Base-by-base conservation (phyloP, 2,113 vertebrate genomes). In the Periophthalmodon schlosseri region DNA sequence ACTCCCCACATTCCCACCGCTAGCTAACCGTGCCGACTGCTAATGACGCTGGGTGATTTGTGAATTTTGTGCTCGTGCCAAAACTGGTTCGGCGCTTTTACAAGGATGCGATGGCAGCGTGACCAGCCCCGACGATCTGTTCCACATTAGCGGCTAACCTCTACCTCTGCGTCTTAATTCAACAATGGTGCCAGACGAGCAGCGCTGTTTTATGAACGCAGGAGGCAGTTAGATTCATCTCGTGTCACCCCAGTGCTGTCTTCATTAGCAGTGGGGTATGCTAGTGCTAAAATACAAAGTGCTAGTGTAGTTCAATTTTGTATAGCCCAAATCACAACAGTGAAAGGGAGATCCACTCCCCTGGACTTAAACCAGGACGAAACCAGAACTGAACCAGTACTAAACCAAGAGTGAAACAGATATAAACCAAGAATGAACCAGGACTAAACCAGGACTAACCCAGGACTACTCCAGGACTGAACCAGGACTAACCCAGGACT, bases 111-210 rank as follows among this genome's bases (percentile, higher is more conserved):
- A 76, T 36, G 78, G 80, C 84, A 72, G 57, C 52, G 12, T 56
- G 67, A 79, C 69, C 76, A 21, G 70, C 58, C 75, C 75, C 18
- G 56, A 64, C 83, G 77, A 63, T 77, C 83, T 76, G 83, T 83
- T 83, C 72, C 82, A 73, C 81, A 80, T 86, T 79, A 84, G 56
- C 73, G 80, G 79, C 78, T 68, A 28, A 86, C 83, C 84, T 80
- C 69, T 75, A 85, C 84, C 88, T 68, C 75, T 0, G 28, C 52
- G 0, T 72, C 77, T 77, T 68, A 73, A 84, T 79, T 83, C 79
- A 39, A 10, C 74, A 56, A 68, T 69, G 18, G 13, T 0, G 21
- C 57, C 66, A 72, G 76, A 66, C 79, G 39, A 7, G 73, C 56
- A 16, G 33, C 20, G 52, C 56, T 49, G 46, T 69, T 72, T 87